A percentile compares a stretch with the other conserved stretches of the same genome.
These are phyloP conservation scores for Chlorocebus sabaeus DNA, from an alignment of 2,113 vertebrate species.

Conservation along the genomic window DNA sequence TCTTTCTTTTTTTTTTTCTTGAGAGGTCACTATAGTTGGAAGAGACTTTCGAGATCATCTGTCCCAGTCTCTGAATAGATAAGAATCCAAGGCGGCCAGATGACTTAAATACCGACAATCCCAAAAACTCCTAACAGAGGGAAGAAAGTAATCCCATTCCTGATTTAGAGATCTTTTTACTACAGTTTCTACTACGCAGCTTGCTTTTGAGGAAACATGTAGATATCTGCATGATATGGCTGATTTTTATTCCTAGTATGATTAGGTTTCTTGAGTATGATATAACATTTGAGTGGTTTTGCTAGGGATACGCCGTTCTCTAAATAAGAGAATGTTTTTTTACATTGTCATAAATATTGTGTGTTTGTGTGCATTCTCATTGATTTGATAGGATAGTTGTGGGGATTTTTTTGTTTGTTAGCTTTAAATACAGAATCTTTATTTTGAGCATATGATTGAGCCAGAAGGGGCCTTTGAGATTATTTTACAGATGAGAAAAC, in stretches of 20 bases:
- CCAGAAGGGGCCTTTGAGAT: neutral
- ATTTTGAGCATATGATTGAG: neutral
- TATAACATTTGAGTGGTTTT: neutral
- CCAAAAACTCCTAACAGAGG: neutral
- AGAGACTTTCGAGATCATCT: neutral
- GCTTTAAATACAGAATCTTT: neutral
- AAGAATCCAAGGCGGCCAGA: neutral
- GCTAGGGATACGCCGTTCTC: neutral
- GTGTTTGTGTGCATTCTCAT: neutral
- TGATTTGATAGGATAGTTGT: neutral
- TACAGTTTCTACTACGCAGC: neutral
- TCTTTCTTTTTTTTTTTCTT: neutral
- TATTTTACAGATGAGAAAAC: neutral
- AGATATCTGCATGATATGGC: neutral
- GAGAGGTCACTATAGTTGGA: neutral
- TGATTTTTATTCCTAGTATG: neutral
- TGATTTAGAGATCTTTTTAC: neutral
- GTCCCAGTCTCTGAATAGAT: conserved; percentile 19
- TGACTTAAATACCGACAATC: neutral
- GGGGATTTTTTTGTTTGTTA: neutral
- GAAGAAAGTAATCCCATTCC: neutral
- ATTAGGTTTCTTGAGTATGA: neutral
- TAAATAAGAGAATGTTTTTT: neutral
- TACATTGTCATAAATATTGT: neutral
- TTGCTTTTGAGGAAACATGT: neutral